Conservation (phyloP, 2,797 vertebrate genomes). For the Phrynocephalus vlangalii region DNA sequence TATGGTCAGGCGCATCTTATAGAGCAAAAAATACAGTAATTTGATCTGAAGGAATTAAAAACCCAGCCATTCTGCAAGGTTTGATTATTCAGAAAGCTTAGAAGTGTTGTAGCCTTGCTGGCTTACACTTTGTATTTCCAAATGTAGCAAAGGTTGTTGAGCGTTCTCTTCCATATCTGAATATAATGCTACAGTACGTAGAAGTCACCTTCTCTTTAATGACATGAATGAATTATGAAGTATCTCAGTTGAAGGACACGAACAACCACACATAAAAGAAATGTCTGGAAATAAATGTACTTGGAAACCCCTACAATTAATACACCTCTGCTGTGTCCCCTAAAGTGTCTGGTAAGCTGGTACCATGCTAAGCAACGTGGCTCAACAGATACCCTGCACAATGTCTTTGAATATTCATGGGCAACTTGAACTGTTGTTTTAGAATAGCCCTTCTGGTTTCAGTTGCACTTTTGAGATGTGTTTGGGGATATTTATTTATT, state of each 20-base stretch:
- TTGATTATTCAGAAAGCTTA: too few relatives aligned
- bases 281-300: background rate
- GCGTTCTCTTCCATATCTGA: constrained; percentile 12
- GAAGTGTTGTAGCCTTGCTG: too few relatives aligned
- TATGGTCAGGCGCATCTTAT: too few relatives aligned
- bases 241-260: background rate
- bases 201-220: constrained; percentile 19
- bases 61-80: too few relatives aligned
- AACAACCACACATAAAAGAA: background rate
- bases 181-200: background rate
- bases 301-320: background rate
- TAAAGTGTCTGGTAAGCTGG: background rate
- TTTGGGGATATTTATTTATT: background rate
- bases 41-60: too few relatives aligned
- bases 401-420: background rate
- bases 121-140: background rate
- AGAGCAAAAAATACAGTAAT: too few relatives aligned
- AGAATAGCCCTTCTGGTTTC: background rate
- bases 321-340: background rate
- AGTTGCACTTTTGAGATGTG: background rate
- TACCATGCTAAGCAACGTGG: background rate
- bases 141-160: background rate
- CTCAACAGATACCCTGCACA: background rate
- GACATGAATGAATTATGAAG: background rate
- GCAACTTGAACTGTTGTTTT: background rate